Evolutionary conservation across 2,113 vertebrate genomes (phyloP).

Genomic region (Arothron firmamentum): DNA sequence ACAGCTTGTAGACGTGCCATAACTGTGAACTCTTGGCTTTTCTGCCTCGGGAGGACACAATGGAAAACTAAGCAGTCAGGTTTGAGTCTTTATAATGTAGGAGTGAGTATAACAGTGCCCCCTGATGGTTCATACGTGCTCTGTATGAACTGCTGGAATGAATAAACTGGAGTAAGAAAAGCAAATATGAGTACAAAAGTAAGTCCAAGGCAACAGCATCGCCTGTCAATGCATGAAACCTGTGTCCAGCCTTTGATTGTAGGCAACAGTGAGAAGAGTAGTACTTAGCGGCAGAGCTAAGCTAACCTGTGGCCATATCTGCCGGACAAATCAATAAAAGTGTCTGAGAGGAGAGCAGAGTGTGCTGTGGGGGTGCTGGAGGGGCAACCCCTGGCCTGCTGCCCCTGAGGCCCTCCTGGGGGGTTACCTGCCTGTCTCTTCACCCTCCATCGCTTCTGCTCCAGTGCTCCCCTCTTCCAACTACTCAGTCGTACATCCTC

Average conservation of each 20-base stretch:
- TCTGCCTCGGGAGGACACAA: constrained; percentile 31
- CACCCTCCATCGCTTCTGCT: constrained; percentile 73
- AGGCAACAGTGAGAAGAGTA: constrained; percentile 68
- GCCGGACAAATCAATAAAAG: constrained; percentile 87
- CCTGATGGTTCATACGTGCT: constrained; percentile 44
- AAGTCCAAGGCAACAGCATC: constrained; percentile 26
- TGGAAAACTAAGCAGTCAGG: constrained; percentile 20
- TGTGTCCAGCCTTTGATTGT: constrained; percentile 56
- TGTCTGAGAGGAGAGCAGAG: constrained; percentile 80
- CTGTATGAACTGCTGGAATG: constrained; percentile 1
- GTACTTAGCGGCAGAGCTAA: constrained; percentile 83
- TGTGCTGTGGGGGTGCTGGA: constrained; percentile 52
- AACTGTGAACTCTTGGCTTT: constrained; percentile 34
- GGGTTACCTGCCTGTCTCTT: constrained; percentile 68
- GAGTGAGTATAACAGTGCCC: constrained; percentile 47
- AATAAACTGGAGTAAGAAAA: background rate
- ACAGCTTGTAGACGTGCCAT: constrained; percentile 39
- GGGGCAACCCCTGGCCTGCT: constrained; percentile 79
- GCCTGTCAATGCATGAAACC: constrained; percentile 44
- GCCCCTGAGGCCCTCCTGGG: constrained; percentile 71
- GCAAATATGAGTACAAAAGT: constrained; percentile 1
- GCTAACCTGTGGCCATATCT: constrained; percentile 81
- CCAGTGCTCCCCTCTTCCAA: constrained; percentile 71
- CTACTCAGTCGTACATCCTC: constrained; percentile 31
- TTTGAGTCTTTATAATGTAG: constrained; percentile 8